Evolutionary conservation across 2,113 vertebrate genomes (phyloP), one percentile per base, ranked within the genome.

Genomic region (Meles meles): DNA sequence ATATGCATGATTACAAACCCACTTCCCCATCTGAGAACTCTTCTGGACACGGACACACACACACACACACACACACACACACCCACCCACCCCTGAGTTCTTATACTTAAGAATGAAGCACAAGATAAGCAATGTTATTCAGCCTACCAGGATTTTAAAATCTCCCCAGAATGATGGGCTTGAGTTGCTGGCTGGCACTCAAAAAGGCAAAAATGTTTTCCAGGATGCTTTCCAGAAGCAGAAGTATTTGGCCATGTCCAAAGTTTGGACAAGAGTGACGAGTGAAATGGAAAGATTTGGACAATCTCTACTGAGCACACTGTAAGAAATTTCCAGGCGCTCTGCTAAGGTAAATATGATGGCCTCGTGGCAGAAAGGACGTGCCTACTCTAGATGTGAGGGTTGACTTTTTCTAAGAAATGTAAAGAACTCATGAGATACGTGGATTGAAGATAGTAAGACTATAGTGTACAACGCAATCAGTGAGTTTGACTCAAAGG

Each of bases 161-260:
- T 97, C 90, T 95, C 97, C 83, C 91, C 94, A 17, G 83, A 97
- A 67, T 93, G 97, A 95, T 49, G 47, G 63, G 69, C 91, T 93
- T 52, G 67, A 52, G 27, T 52, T 93, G 49, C 63, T 96, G 65
- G 80, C 52, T 97, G 97, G 89, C 95, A 92, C 83, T 93, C 96
- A 96, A 93, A 96, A 96, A 91, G 96, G 88, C 57, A 97, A 96
- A 96, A 98, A 93, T 83, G 86, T 98, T 98, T 98, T 96, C 94
- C 87, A 97, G 92, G 37, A 65, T 9, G 96, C 76, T 72, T 94
- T 87, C 85, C 86, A 88, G 65, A 85, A 84, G 85, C 84, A 95
- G 47, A 97, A 65, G 49, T 59, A 92, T 49, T 81, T 96, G 88
- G 92, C 82, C 93, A 88, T 52, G 85, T 76, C 96, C 90, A 96